A percentile compares a stretch with the other conserved stretches of the same genome.
Evolutionary conservation across 2,888 invertebrate species (phyloP).

Genomic region (Tetranychus piercei): DNA sequence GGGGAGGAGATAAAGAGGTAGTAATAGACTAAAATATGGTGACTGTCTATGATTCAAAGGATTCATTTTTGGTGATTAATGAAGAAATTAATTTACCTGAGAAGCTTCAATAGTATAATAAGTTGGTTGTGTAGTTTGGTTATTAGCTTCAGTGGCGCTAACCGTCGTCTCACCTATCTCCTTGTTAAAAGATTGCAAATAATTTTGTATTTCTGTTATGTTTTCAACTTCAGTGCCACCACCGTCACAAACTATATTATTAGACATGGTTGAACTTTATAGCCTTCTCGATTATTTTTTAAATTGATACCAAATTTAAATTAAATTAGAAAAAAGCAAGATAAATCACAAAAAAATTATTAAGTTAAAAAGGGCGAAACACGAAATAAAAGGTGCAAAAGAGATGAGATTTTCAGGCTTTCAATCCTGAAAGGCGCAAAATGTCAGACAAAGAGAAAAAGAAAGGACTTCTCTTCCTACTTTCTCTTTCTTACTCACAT

Average conservation of each 20-base stretch:
- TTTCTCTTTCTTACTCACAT: slow-evolving; percentile 3
- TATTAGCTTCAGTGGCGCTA: slow-evolving; percentile 17
- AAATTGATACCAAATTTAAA: too few species aligned
- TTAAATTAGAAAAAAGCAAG: too few species aligned
- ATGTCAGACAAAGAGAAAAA: neutral
- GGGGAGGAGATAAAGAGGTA: neutral
- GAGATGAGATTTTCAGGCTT: too few species aligned
- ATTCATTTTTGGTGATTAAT: neutral
- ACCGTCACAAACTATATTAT: slow-evolving; percentile 1
- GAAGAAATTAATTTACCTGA: slow-evolving; percentile 28
- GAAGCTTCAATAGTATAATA: slow-evolving; percentile 19
- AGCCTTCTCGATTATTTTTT: neutral
- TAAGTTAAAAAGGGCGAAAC: too few species aligned
- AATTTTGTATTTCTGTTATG: slow-evolving; percentile 55
- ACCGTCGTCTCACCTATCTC: slow-evolving; percentile 40
- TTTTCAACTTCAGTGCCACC: slow-evolving; percentile 32
- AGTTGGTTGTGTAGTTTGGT: slow-evolving; percentile 1
- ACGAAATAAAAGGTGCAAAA: too few species aligned
- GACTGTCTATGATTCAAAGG: slow-evolving; percentile 1
- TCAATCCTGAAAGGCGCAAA: neutral
- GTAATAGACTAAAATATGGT: neutral
- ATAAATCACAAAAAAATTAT: too few species aligned
- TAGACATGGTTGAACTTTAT: neutral
- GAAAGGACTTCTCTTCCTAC: neutral
- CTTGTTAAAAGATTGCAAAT: slow-evolving; percentile 60